Conservation (phyloP, 2,113 vertebrate genomes). For the Chloebia gouldiae region DNA sequence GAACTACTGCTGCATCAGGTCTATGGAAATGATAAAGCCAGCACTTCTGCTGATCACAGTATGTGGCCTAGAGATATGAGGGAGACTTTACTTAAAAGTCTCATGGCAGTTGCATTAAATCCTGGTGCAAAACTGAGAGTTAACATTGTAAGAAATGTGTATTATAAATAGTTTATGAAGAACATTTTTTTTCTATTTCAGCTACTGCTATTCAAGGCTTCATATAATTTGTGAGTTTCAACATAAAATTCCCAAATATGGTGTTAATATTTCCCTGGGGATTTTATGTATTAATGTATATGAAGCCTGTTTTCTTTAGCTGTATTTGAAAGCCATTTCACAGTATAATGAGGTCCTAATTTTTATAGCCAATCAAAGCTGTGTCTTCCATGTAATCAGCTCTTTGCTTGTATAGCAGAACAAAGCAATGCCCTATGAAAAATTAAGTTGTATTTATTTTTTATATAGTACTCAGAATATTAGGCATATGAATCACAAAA, state of each 20-base stretch:
- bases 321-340: constrained; percentile 30
- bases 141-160: constrained; percentile 26
- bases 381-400: constrained; percentile 20
- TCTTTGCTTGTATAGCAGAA: constrained; percentile 16
- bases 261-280: not conserved
- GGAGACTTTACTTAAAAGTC: constrained; percentile 28
- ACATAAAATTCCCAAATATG: not conserved
- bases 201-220: not conserved
- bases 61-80: not conserved
- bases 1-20: not conserved
- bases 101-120: constrained; percentile 12
- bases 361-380: constrained; percentile 40
- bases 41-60: not conserved
- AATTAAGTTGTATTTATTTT: constrained; percentile 51
- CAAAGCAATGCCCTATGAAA: constrained; percentile 39
- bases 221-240: not conserved
- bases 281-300: not conserved
- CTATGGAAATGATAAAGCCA: not conserved
- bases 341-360: constrained; percentile 18
- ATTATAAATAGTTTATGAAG: constrained; percentile 32
- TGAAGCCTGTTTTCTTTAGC: not conserved
- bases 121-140: constrained; percentile 25
- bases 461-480: constrained; percentile 29
- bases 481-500: constrained; percentile 42
- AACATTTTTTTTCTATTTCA: not conserved